A percentile compares a stretch with the other conserved stretches of the same genome.
Evolutionary conservation across 2,888 invertebrate species (phyloP).

Genomic region (Acronicta psi): DNA sequence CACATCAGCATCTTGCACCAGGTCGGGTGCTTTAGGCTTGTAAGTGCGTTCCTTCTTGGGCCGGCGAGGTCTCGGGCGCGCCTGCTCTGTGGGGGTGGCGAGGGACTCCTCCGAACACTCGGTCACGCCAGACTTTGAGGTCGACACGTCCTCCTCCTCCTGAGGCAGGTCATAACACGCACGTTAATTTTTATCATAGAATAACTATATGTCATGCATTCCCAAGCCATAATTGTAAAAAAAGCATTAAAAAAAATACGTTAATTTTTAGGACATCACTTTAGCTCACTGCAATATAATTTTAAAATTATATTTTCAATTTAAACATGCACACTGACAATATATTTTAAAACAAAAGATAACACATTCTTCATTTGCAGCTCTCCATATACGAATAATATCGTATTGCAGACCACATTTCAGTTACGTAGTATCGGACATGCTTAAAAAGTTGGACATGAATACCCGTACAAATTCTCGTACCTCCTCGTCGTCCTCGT

Average conservation of each 20-base stretch:
- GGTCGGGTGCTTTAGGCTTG: slow-evolving; percentile 77
- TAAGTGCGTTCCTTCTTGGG: slow-evolving; percentile 81
- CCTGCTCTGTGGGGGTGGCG: slow-evolving; percentile 58
- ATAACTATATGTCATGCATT: background rate
- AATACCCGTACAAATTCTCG: slow-evolving; percentile 36
- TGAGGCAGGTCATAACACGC: slow-evolving; percentile 23
- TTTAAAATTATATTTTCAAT: too few relatives aligned
- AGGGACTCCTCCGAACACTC: slow-evolving; percentile 68
- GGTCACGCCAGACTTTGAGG: slow-evolving; percentile 71
- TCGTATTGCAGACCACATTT: background rate
- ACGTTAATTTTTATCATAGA: background rate
- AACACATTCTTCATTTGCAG: background rate
- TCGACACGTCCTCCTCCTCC: slow-evolving; percentile 83
- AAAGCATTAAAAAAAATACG: too few relatives aligned
- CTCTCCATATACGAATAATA: background rate
- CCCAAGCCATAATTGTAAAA: background rate
- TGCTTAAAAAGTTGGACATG: slow-evolving; percentile 23
- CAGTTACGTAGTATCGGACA: background rate
- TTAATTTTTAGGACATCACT: too few relatives aligned
- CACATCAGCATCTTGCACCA: slow-evolving; percentile 85
- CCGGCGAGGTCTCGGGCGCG: slow-evolving; percentile 63
- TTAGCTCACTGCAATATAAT: too few relatives aligned
- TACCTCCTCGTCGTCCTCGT: slow-evolving; percentile 87
- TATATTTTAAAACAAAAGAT: too few relatives aligned
- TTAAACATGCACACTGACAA: too few relatives aligned